A percentile compares a stretch with the other conserved stretches of the same genome.
Conservation (phyloP, 1,140 invertebrate genomes). For the Diprion similis region DNA sequence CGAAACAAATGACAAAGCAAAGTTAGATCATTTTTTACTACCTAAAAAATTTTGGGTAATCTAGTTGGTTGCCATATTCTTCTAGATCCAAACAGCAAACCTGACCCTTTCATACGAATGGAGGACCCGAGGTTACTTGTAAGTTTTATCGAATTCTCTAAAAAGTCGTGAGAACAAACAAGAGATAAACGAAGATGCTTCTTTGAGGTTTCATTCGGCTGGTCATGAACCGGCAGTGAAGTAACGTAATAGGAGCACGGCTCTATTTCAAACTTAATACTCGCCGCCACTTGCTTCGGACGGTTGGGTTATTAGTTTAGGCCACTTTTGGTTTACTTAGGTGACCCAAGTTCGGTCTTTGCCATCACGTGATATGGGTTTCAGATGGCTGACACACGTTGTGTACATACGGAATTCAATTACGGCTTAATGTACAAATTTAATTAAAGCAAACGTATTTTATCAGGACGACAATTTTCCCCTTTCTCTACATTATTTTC, state of each 20-base stretch:
- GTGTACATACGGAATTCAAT: neutral
- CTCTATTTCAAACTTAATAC: slow-evolving; percentile 6
- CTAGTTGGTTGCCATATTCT: too few relatives aligned
- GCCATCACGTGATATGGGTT: slow-evolving; percentile 1
- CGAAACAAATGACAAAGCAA: too few relatives aligned
- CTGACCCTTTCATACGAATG: too few relatives aligned
- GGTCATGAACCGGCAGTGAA: neutral
- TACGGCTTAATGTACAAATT: neutral
- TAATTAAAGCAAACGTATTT: neutral
- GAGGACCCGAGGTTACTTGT: too few relatives aligned
- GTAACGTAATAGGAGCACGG: neutral
- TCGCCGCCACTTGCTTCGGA: slow-evolving; percentile 1
- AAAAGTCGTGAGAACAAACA: neutral
- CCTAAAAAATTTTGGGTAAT: too few relatives aligned
- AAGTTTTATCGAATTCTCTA: too few relatives aligned
- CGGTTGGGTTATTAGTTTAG: slow-evolving; percentile 5
- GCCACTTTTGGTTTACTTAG: slow-evolving; percentile 5
- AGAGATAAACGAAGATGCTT: neutral
- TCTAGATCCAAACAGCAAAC: too few relatives aligned
- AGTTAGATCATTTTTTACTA: too few relatives aligned
- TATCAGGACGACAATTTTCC: too few relatives aligned
- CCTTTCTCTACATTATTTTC: too few relatives aligned
- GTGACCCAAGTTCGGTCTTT: slow-evolving; percentile 5
- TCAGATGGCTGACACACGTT: slow-evolving; percentile 5
- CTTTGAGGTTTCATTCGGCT: neutral